Evolutionary conservation across 2,797 vertebrate genomes (phyloP), one percentile per base, ranked within the genome.

Genomic region (Lacerta viridis): DNA sequence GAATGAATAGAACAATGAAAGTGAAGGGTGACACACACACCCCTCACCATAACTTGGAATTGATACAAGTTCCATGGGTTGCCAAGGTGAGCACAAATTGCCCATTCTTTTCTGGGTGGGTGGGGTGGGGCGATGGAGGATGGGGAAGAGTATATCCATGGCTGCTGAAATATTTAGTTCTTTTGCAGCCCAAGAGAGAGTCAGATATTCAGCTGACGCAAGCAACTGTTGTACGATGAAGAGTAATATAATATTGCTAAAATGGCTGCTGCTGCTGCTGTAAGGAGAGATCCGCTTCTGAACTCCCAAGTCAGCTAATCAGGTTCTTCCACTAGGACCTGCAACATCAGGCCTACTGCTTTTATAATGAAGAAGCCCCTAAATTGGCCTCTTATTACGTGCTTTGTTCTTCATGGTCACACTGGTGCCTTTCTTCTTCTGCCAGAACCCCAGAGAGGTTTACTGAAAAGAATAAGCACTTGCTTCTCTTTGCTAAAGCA

Each of bases 391-490:
- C 11, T 83, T 87, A 87, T 66, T 72, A 78, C 61, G 69, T 59
- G 20, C 9, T 55, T 77, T 85, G 90, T 82, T 64, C 69, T 85
- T 83, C 90, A 0, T 36, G 72, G 71, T 33, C 55, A 33, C 18
- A 55, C 55, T 80, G 36, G 39, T 89, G 27, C 15, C 89, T 89
- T 77, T 72, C 80, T 8, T 89, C 90, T 83, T 79, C 61, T 64
- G 17, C 89, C 75, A 27, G 15, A 50, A 83, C 13, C 29, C 43
- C 86, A 74, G 13, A 2, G 20, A 79, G n/a, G 10, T n/a, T 79
- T 85, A 86, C 66, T 87, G 61, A 0, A 2, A 0, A 0, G 29
- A 50, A 61, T 87, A 86, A 85, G 69, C 39, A 85, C 61, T 20
- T 76, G 33, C 69, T 68, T 8, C 59, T 41, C 36, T 55, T 64